Conservation (phyloP, 2,797 vertebrate genomes). For the Otolemur crassicaudatus region DNA sequence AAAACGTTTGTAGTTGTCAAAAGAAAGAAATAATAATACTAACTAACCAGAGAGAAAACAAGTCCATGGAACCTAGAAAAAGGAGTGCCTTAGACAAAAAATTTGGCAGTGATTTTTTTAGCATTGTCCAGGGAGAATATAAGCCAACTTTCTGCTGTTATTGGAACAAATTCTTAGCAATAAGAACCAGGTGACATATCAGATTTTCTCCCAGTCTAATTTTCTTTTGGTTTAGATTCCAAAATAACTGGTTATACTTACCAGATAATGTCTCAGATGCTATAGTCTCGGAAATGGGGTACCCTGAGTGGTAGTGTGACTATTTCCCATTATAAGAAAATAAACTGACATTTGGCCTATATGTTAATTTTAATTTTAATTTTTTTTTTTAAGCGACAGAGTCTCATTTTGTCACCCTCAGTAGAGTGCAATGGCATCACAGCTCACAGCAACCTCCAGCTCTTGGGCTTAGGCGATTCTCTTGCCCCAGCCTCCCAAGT, state of each 20-base stretch:
- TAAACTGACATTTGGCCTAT: background rate
- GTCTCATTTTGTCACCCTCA: no score
- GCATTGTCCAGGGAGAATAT: background rate
- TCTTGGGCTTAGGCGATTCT: no score
- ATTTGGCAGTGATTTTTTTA: background rate
- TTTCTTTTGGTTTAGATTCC: constrained; percentile 53
- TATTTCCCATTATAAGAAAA: background rate
- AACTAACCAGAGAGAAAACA: constrained; percentile 3
- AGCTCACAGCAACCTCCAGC: no score
- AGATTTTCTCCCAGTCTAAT: background rate
- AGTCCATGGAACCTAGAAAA: background rate
- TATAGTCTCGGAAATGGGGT: background rate
- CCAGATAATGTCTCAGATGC: constrained; percentile 21
- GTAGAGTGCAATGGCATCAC: no score
- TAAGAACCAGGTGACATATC: background rate
- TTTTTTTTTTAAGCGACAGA: no score
- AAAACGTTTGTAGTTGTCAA: constrained; percentile 3
- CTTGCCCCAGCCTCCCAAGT: no score
- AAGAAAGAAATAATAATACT: background rate
- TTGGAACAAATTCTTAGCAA: constrained; percentile 18
- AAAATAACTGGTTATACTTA: background rate
- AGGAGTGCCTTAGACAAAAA: background rate
- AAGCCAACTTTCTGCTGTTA: background rate
- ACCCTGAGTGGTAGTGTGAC: background rate
- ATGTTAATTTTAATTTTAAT: background rate